phyloP scores from a whole-genome alignment of 2,888 invertebrate species.

The Hydriomena furcata region DNA sequence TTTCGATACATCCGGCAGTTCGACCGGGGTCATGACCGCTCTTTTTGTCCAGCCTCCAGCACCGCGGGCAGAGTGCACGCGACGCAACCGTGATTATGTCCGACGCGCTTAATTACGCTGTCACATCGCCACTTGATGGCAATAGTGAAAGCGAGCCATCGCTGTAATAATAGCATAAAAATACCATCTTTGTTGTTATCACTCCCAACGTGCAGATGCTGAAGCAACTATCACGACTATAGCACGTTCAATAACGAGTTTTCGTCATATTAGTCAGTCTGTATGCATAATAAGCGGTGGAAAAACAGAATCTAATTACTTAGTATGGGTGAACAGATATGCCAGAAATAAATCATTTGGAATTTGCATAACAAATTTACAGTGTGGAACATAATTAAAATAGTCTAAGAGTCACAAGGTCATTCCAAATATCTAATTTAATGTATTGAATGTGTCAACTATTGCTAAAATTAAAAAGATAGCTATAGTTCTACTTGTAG shows the following conservation, averaged over 20 bases:
- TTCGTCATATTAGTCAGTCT: slow-evolving; percentile 35
- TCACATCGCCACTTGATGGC: slow-evolving; percentile 77
- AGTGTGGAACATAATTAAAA: slow-evolving; percentile 40
- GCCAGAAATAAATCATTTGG: slow-evolving; percentile 46
- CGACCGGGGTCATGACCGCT: slow-evolving; percentile 73
- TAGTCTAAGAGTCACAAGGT: slow-evolving; percentile 23
- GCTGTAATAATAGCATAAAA: slow-evolving; percentile 64
- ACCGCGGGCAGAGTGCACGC: slow-evolving; percentile 52
- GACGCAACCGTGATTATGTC: slow-evolving; percentile 73
- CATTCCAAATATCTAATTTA: slow-evolving; percentile 5
- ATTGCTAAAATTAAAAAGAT: not conserved
- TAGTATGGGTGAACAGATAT: slow-evolving; percentile 32
- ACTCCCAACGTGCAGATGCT: slow-evolving; percentile 38
- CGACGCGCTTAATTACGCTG: slow-evolving; percentile 81
- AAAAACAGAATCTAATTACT: slow-evolving; percentile 41
- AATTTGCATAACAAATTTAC: slow-evolving; percentile 43
- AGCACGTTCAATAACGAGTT: slow-evolving; percentile 42
- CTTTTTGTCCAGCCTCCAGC: slow-evolving; percentile 66
- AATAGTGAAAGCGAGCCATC: slow-evolving; percentile 75
- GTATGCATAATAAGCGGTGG: slow-evolving; percentile 39
- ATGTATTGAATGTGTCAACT: too few species aligned
- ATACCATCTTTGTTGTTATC: slow-evolving; percentile 39
- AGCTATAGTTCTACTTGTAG: too few species aligned
- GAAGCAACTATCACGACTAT: slow-evolving; percentile 42
- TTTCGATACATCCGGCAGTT: slow-evolving; percentile 80